A percentile compares a stretch with the other conserved stretches of the same genome.
phyloP scores from a whole-genome alignment of 1,140 invertebrate genomes.

The Drosophila leontia region DNA sequence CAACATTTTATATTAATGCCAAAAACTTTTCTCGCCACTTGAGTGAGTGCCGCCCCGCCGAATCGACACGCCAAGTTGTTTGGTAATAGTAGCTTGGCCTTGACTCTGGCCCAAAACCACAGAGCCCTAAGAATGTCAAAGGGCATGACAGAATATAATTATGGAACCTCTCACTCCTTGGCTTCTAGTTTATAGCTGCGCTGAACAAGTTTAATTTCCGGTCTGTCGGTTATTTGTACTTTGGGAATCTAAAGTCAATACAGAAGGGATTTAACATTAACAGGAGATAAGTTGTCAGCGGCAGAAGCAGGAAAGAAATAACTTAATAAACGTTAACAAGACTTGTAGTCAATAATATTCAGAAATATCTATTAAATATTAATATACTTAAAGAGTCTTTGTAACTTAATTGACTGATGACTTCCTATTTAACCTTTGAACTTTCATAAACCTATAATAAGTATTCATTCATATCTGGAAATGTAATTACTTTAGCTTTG shows the following conservation, averaged over 20 bases:
- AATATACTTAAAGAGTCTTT: background rate
- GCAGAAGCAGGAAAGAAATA: background rate
- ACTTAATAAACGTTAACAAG: too few relatives aligned
- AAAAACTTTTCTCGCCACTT: slow-evolving; percentile 35
- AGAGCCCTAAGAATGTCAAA: slow-evolving; percentile 48
- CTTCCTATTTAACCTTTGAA: background rate
- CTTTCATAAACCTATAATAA: slow-evolving; percentile 2
- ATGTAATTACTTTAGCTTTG: slow-evolving; percentile 30
- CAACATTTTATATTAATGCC: slow-evolving; percentile 33
- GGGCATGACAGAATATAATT: slow-evolving; percentile 30
- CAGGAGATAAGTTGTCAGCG: background rate
- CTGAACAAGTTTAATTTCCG: slow-evolving; percentile 36
- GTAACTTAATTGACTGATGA: background rate
- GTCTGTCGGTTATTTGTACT: slow-evolving; percentile 24
- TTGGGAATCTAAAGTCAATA: slow-evolving; percentile 1
- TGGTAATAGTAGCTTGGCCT: slow-evolving; percentile 18
- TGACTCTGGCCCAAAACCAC: slow-evolving; percentile 39
- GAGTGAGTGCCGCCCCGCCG: too few relatives aligned
- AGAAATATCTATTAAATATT: background rate
- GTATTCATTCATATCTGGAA: background rate
- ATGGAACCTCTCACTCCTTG: background rate
- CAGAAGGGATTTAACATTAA: background rate
- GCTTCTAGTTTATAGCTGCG: background rate
- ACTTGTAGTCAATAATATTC: background rate
- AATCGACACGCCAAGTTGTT: slow-evolving; percentile 32